Evolutionary conservation across 2,113 vertebrate genomes (phyloP), one percentile per base, ranked within the genome.

Genomic region (Poicephalus gulielmi): DNA sequence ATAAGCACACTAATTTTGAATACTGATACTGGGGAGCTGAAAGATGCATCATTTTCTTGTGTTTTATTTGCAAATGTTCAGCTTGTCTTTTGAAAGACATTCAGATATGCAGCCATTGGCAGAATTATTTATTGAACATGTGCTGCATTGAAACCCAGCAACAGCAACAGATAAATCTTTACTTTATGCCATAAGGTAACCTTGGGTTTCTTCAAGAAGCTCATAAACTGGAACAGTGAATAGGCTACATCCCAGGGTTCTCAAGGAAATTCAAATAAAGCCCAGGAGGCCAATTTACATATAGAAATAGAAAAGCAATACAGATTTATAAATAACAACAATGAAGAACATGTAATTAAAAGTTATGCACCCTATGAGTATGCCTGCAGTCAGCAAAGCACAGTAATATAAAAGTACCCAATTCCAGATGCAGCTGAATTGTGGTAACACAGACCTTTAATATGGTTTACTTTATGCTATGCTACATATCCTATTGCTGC

Each of bases 311-410:
- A 77, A 94, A 77, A 59, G 39, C 43, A 83, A 74, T 70, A 91
- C 13, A 71, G 53, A 59, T 60, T 67, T 88, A 88, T 75, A 92
- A 92, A 95, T 88, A 97, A 93, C 82, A 94, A 92, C 86, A 90
- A 90, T 17, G 17, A 94, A 57, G 85, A 95, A 94, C 80, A 90
- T 30, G 24, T 92, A 78, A 94, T 73, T 90, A 20, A 9, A 63
- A 90, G 73, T 83, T 92, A 81, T 60, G 64, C n/a, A 39, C 73
- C 43, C 80, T 60, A 33, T 71, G 86, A 64, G 13, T 39, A 71
- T 10, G 55, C 44, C 88, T 75, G 3, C 11, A 94, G 80, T 30
- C 77, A 79, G 52, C 57, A 93, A 92, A 80, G 71, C 44, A 66
- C 46, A 93, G 68, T 17, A 80, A 37, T 37, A 81, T 31, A 11